Conservation (phyloP, 1,140 invertebrate genomes). For the Drosophila rhopaloa region DNA sequence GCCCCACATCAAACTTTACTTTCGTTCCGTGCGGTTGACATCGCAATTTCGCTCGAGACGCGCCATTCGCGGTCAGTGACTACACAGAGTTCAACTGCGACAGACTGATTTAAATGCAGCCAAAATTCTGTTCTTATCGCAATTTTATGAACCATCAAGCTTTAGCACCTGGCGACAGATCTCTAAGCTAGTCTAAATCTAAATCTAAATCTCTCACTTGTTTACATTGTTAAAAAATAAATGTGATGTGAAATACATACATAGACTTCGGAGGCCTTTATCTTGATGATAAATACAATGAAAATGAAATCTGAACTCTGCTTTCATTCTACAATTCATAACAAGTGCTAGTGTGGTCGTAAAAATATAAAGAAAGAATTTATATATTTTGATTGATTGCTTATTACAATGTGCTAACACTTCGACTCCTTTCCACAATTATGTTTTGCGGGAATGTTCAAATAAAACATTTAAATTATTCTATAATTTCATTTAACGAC, state of each 20-base stretch:
- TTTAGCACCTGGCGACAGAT: background rate
- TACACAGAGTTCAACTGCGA: constrained; percentile 14
- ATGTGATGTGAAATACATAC: background rate
- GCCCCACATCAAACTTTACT: constrained; percentile 55
- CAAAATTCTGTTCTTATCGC: constrained; percentile 52
- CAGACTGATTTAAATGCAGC: constrained; percentile 2
- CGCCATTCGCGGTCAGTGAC: constrained; percentile 31
- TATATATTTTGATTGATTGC: no score
- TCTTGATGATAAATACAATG: no score
- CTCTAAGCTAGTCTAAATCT: background rate
- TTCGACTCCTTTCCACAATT: no score
- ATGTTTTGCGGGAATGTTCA: no score
- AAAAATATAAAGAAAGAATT: background rate
- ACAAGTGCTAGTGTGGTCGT: background rate
- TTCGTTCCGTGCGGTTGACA: constrained; percentile 59
- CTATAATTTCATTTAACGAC: background rate
- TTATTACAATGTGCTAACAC: no score
- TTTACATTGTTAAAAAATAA: background rate
- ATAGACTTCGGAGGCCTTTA: no score
- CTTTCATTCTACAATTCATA: no score
- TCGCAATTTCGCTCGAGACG: constrained; percentile 12
- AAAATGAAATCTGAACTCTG: no score
- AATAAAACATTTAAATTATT: no score
- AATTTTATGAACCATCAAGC: background rate
- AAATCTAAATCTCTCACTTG: background rate